A percentile compares a stretch with the other conserved stretches of the same genome.
phyloP scores from a whole-genome alignment of 2,113 vertebrate species.

The Isurus oxyrinchus region DNA sequence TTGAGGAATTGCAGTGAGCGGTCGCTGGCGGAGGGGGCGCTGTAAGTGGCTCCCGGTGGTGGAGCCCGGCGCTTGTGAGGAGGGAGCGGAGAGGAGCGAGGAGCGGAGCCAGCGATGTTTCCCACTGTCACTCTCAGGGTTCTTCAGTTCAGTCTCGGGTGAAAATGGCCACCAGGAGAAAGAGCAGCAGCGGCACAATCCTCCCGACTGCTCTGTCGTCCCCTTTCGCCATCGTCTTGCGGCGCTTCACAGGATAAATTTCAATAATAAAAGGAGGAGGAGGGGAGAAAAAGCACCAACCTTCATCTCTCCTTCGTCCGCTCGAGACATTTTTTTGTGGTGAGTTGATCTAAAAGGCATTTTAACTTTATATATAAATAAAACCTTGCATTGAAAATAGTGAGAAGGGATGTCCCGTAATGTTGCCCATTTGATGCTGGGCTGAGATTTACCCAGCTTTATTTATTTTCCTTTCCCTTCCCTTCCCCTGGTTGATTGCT shows the following conservation, averaged over 20 bases:
- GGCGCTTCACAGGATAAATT: constrained; percentile 14
- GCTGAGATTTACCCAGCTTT: not conserved
- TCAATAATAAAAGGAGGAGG: not conserved
- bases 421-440: not conserved
- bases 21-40: not conserved
- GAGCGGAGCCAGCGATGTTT: not conserved
- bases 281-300: not conserved
- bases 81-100: not conserved
- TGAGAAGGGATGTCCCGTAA: not conserved
- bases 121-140: not conserved
- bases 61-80: not conserved
- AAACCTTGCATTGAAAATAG: not conserved
- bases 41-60: not conserved
- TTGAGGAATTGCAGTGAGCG: not conserved
- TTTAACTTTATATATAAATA: not conserved
- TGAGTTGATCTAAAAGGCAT: not conserved
- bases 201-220: not conserved
- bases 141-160: constrained; percentile 17
- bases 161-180: constrained; percentile 34
- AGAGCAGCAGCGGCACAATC: not conserved
- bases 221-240: not conserved
- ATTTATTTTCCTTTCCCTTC: constrained; percentile 9
- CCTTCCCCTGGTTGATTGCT: not conserved
- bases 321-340: not conserved
- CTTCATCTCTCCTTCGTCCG: constrained; percentile 31